Base-by-base conservation (phyloP, 2,888 invertebrate genomes). In the Eledone cirrhosa region DNA sequence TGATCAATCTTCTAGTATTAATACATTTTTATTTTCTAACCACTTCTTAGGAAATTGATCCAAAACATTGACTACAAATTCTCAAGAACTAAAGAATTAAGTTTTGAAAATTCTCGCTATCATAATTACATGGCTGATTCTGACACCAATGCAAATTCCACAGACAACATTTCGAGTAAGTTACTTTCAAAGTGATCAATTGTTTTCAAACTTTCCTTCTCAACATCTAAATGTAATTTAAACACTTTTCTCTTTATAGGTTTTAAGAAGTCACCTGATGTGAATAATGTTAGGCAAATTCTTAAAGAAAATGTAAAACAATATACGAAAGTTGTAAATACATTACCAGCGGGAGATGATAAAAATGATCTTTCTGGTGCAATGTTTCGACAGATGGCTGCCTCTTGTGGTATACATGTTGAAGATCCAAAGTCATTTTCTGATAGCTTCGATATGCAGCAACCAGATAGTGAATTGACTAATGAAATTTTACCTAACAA, bases 21-120 rank as follows among this genome's bases (percentile, higher is more conserved):
- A 41, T 41, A 11, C 41, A 8, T 11, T 41, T 41, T 41, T 67
- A 7, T 31, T 14, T 31, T 31, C 29, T 27, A 2, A n/a, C n/a
- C 16, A 27, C 14, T 29, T 31, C 22, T 33, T 41, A 72, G 72
- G 41, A 72, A 72, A 31, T 22, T 72, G 31, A 33, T 72, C 41
- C 72, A 72, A 22, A 72, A 33, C n/a, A n/a, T n/a, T 22, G 33
- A 72, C 24, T 72, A 22, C 33, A 72, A 33, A 24, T 72, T 72
- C n/a, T 72, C 72, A 33, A 72, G 72, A 72, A 72, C 72, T 41
- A 41, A 72, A 72, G 72, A 72, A 72, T 72, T 72, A 22, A 72
- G 72, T 72, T 72, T 72, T 41, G 72, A 72, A 72, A 72, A 72
- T 72, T 72, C 72, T 33, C 72, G 72, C 1, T 72, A 33, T 72